These are phyloP conservation scores for Conops quadrifasciatus DNA, from an alignment of 2,888 invertebrate species.

Conservation along the genomic window DNA sequence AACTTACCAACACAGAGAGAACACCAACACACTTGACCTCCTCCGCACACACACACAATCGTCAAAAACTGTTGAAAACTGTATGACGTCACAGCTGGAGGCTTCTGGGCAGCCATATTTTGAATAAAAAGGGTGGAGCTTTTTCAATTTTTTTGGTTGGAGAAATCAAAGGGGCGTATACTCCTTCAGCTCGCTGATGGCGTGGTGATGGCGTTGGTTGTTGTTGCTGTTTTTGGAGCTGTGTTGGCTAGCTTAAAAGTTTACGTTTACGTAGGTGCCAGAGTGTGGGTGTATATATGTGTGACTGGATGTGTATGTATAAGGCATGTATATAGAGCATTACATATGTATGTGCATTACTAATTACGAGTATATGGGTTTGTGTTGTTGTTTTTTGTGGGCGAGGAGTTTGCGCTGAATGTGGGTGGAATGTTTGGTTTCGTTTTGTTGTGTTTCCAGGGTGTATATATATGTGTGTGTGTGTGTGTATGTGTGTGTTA, in stretches of 20 bases:
- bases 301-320: no score
- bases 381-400: no score
- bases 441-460: neutral
- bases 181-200: neutral
- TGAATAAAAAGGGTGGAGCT: constrained; percentile 12
- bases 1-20: constrained; percentile 30
- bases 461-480: no score
- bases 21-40: neutral
- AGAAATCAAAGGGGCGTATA: neutral
- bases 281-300: neutral
- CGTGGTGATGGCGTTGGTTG: neutral
- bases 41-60: neutral
- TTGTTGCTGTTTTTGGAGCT: constrained; percentile 11
- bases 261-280: neutral
- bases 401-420: no score
- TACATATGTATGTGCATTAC: neutral
- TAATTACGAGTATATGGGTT: no score
- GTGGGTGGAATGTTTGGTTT: no score
- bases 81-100: constrained; percentile 13
- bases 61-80: neutral
- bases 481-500: no score
- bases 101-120: constrained; percentile 12
- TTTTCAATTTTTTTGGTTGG: neutral
- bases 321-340: neutral
- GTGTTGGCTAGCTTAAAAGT: neutral